A percentile compares a stretch with the other conserved stretches of the same genome.
These are phyloP conservation scores for Orussus abietinus DNA, from an alignment of 1,140 invertebrate species.

Conservation along the genomic window DNA sequence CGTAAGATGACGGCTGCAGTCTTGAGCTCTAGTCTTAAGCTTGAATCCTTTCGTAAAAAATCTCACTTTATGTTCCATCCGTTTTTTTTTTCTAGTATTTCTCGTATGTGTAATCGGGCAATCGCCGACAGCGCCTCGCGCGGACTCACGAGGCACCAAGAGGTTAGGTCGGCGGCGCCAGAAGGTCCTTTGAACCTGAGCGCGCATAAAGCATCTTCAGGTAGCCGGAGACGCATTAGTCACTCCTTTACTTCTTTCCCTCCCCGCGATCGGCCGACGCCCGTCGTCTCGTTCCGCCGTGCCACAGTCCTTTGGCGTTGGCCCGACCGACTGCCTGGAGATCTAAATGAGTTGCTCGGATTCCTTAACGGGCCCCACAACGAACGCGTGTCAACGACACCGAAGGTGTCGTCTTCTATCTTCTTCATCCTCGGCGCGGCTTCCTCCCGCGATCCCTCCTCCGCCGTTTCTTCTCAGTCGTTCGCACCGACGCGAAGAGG, in stretches of 20 bases:
- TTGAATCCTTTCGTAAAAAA: too few species aligned
- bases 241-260: constrained; percentile 37
- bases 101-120: too few species aligned
- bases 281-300: constrained; percentile 6
- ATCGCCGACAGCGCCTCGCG: too few species aligned
- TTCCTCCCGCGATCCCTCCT: too few species aligned
- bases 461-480: too few species aligned
- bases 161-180: constrained; percentile 46
- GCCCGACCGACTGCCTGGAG: constrained; percentile 11
- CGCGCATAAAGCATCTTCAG: constrained; percentile 47
- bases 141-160: constrained; percentile 28
- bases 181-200: constrained; percentile 49
- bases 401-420: too few species aligned
- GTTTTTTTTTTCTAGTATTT: too few species aligned
- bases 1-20: too few species aligned
- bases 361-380: constrained; percentile 43
- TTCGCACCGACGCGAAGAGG: too few species aligned
- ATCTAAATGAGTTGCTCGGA: constrained; percentile 52
- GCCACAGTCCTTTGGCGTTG: constrained; percentile 2
- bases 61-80: too few species aligned
- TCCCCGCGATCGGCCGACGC: constrained; percentile 5
- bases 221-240: constrained; percentile 56
- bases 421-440: too few species aligned
- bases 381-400: constrained; percentile 46
- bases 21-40: too few species aligned